phyloP scores from a whole-genome alignment of 2,113 vertebrate genomes.

The Chaenogobius annularis region DNA sequence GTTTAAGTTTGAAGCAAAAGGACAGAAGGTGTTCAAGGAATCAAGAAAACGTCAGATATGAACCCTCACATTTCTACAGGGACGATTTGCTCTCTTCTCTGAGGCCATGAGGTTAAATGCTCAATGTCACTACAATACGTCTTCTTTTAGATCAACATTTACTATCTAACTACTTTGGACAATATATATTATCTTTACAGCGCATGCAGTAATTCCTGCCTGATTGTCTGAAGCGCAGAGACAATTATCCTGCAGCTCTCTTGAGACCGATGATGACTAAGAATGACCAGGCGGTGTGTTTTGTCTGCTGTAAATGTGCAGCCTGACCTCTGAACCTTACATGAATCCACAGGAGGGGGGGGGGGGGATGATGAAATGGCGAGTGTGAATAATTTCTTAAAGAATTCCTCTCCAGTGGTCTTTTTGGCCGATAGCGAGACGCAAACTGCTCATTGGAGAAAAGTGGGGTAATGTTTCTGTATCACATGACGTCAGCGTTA shows the following conservation, averaged over 20 bases:
- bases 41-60: too few species aligned
- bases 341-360: too few species aligned
- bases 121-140: too few species aligned
- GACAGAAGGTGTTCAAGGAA: too few species aligned
- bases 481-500: conserved; percentile 51
- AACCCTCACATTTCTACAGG: too few species aligned
- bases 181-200: background rate
- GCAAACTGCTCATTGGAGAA: background rate
- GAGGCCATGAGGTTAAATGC: too few species aligned
- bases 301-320: background rate
- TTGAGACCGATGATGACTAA: background rate
- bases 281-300: background rate
- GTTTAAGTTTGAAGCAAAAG: too few species aligned
- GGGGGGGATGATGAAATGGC: background rate
- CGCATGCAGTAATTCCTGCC: background rate
- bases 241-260: background rate
- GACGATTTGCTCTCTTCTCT: too few species aligned
- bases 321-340: background rate
- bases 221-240: background rate
- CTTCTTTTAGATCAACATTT: too few species aligned
- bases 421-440: conserved; percentile 4
- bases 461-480: conserved; percentile 19
- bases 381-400: conserved; percentile 2
- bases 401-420: conserved; percentile 6
- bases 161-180: background rate